Conservation (phyloP, 2,113 vertebrate genomes). For the Mormyrus iriodes region DNA sequence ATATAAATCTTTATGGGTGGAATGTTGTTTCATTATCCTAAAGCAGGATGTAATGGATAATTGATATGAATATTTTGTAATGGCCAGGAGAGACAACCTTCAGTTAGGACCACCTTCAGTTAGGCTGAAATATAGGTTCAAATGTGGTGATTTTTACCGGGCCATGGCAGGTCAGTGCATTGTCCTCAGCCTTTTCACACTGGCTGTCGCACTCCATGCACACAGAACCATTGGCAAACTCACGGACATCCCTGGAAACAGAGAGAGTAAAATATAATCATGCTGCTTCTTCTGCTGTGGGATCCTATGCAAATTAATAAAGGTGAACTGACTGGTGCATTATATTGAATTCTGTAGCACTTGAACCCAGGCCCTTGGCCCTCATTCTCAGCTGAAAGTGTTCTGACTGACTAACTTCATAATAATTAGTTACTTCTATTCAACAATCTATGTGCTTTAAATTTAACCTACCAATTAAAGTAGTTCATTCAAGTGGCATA, state of each 20-base stretch:
- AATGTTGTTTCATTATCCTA: background rate
- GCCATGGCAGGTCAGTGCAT: slow-evolving; percentile 80
- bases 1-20: background rate
- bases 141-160: slow-evolving; percentile 65
- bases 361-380: background rate
- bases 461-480: background rate
- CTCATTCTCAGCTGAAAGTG: background rate
- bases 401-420: background rate
- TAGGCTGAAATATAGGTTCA: background rate
- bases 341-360: background rate
- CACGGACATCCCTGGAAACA: slow-evolving; percentile 76
- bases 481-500: background rate
- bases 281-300: background rate
- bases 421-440: background rate
- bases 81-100: background rate
- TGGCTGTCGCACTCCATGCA: slow-evolving; percentile 90
- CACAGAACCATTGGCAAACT: slow-evolving; percentile 84
- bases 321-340: background rate
- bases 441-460: background rate
- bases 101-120: too few species aligned
- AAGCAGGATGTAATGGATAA: background rate
- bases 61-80: background rate
- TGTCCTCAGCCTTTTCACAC: slow-evolving; percentile 85
- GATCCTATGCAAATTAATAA: background rate
- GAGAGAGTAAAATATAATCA: slow-evolving; percentile 11